Evolutionary conservation across 2,113 vertebrate species (phyloP), one percentile per base, ranked within the genome.

Genomic region (Ranitomeya imitator): DNA sequence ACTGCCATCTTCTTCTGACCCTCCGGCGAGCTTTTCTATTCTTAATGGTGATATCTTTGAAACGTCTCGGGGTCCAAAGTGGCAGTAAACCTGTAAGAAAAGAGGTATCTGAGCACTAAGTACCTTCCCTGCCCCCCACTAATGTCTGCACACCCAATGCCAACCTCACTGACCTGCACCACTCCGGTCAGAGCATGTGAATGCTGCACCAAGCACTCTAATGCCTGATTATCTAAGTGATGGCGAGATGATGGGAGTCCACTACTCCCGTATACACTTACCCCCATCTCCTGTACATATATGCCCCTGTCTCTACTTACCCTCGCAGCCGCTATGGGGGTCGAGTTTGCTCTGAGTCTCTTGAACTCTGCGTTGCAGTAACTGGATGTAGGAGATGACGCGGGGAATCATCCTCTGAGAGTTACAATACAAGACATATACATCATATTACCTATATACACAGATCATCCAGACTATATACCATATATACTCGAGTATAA

Each of bases 341-440:
- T 26, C 16, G 26, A 82, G 15, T 37, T 21, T 45, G 2, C 37
- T 81, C 14, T 88, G 86, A 6, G 23, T 57, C n/a, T 88, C 79
- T 45, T 61, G 54, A 61, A 88, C 82, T 37, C 13, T 74, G 1
- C 7, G n/a, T 55, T 82, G 86, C 13, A 88, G 79, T 23, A 88
- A 88, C 55, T 88, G 65, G 8, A 88, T 88, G 67, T 88, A 88
- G 13, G 79, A 88, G 23, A 88, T 57, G 31, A 61, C 86, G 10
- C 51, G 18, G 31, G 51, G 26, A 5, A 88, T 65, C 16, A 88
- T 4, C 13, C 19, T 37, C 86, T 88, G 59, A 23, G 79, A 60
- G 14, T 37, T 67, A 54, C 9, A 79, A 61, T 37, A n/a, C 2
- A 82, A 11, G 13, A 59, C 6, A 12, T 52, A n/a, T 45, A 45